Evolutionary conservation across 1,140 invertebrate genomes (phyloP).

Genomic region (Cotesia vestalis): DNA sequence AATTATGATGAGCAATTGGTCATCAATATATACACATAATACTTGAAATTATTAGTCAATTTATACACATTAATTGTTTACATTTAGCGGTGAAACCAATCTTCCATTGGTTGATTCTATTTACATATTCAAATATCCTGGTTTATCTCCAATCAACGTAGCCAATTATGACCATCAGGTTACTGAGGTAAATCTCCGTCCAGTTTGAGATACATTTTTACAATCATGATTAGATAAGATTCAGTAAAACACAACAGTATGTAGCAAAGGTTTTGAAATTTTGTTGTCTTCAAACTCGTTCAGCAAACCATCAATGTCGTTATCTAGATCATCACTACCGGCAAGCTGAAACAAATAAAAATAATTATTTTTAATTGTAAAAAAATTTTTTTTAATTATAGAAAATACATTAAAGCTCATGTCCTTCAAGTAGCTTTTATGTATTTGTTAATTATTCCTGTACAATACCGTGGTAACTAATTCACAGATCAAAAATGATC

Average conservation of each 20-base stretch:
- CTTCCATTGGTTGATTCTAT: too few species aligned
- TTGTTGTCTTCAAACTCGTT: constrained; percentile 92
- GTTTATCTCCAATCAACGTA: too few species aligned
- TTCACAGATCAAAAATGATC: constrained; percentile 98
- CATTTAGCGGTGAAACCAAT: too few species aligned
- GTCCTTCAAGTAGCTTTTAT: constrained; percentile 41
- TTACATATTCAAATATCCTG: too few species aligned
- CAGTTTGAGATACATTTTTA: not conserved
- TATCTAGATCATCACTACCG: constrained; percentile 92
- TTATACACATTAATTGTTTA: too few species aligned
- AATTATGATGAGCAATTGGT: too few species aligned
- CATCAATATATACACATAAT: too few species aligned
- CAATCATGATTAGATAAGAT: not conserved
- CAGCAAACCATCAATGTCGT: constrained; percentile 97
- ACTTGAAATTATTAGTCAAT: too few species aligned
- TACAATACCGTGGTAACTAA: constrained; percentile 83
- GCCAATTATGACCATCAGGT: not conserved
- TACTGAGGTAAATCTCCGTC: not conserved
- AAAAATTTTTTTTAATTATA: constrained; percentile 10
- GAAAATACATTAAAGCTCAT: not conserved
- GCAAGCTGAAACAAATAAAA: constrained; percentile 73
- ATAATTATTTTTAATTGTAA: not conserved
- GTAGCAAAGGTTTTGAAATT: constrained; percentile 86
- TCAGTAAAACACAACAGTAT: constrained; percentile 95
- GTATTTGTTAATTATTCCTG: constrained; percentile 1